Base-by-base conservation (phyloP, 2,888 invertebrate genomes). In the Acrobasis suavella region DNA sequence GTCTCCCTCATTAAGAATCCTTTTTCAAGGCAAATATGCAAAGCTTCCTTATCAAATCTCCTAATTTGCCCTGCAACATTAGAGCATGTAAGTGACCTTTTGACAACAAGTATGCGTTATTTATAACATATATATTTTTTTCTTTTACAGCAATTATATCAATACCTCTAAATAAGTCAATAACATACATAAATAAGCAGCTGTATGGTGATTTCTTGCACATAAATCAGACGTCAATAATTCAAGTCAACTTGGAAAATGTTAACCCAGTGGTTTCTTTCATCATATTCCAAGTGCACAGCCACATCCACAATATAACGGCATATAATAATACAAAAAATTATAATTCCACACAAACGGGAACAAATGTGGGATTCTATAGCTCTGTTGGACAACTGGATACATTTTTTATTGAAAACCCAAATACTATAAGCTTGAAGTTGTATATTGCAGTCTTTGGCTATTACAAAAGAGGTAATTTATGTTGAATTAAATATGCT, bases 231-330 rank as follows among this genome's bases (percentile, higher is more conserved):
- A 70, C 76, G 9, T 81, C 87, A 10, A 81, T 73, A 1, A 62
- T 90, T 17, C 70, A 82, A 68, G 77, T 94, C 1, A 76, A 83
- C 65, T 83, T 95, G 42, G 74, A 65, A 1, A 75, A 93, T 74
- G 81, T 93, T 1, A 87, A 93, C 12, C 69, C 80, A 1, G 80
- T 81, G 63, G 79, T 94, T 42, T 85, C 89, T 1, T 96, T 94
- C 74, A 83, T 95, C 16, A 79, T 95, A 63, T 82, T 95, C 50
- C 95, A 96, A 94, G 93, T 93, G 6, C 96, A 96, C 76, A 92
- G 93, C 58, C 93, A 94, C 67, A 70, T 93, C 14, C 80, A 92
- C 64, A 93, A 94, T 78, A 77, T 96, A 0, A 92, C 93, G 0
- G 72, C 96, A 49, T 93, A 94, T 32, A 93, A 87, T 65, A 80